Evolutionary conservation across 2,888 invertebrate species (phyloP).

Genomic region (Ariolimax columbianus): DNA sequence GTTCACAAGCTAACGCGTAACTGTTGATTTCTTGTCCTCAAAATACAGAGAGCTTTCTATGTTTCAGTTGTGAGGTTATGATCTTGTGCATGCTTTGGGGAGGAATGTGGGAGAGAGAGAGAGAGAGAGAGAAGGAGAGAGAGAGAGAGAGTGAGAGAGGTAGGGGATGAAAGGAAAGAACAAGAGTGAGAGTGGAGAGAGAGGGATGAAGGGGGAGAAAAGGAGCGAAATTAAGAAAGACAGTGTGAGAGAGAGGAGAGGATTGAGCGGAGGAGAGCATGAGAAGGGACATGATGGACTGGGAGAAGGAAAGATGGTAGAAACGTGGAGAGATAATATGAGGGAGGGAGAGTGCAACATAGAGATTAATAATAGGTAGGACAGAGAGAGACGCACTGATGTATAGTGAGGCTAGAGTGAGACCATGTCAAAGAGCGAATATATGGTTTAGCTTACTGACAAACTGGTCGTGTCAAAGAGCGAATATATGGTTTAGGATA

Average conservation of each 20-base stretch:
- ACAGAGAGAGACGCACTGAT: not conserved
- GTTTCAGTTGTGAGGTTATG: not conserved
- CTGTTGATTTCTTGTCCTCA: not conserved
- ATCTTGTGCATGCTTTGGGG: not conserved
- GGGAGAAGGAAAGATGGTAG: too few species aligned
- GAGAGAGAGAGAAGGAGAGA: not conserved
- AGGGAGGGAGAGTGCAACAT: too few species aligned
- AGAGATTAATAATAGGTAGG: not conserved
- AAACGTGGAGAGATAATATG: too few species aligned
- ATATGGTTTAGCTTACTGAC: too few species aligned
- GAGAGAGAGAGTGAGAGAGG: not conserved
- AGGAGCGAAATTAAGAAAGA: not conserved
- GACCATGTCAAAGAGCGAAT: too few species aligned
- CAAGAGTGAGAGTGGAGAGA: not conserved
- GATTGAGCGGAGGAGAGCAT: not conserved
- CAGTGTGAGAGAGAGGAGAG: not conserved
- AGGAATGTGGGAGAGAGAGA: not conserved
- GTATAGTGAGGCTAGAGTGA: too few species aligned
- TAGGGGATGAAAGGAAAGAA: not conserved
- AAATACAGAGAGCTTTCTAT: not conserved
- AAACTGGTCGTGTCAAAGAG: too few species aligned
- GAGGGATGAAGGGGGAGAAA: not conserved
- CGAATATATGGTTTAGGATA: too few species aligned
- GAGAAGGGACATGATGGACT: too few species aligned
- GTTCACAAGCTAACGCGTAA: not conserved